phyloP scores from a whole-genome alignment of 1,140 invertebrate species.

The Palaemon carinicauda region DNA sequence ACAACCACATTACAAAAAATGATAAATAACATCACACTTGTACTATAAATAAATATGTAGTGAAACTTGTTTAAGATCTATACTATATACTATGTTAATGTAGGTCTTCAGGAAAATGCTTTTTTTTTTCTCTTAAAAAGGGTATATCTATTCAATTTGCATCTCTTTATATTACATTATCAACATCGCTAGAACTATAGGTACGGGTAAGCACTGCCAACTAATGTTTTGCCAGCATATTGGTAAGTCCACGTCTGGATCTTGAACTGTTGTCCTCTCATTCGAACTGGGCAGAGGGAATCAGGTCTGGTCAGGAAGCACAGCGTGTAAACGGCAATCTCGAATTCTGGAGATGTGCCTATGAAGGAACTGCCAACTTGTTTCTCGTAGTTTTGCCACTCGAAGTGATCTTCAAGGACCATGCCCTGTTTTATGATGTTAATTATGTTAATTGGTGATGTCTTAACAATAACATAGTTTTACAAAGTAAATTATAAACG shows the following conservation, averaged over 20 bases:
- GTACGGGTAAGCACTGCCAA: slow-evolving; percentile 56
- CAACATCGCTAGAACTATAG: background rate
- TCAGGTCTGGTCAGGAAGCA: slow-evolving; percentile 76
- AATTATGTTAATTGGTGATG: too few species aligned
- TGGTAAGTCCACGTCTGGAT: slow-evolving; percentile 37
- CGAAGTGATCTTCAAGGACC: slow-evolving; percentile 76
- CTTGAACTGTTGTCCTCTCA: slow-evolving; percentile 30
- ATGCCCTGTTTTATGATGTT: background rate
- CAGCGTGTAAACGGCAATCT: slow-evolving; percentile 88
- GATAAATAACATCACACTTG: too few species aligned
- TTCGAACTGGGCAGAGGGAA: slow-evolving; percentile 32
- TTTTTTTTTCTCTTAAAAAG: too few species aligned
- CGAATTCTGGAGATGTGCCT: slow-evolving; percentile 91
- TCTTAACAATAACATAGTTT: too few species aligned
- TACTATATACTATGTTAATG: too few species aligned
- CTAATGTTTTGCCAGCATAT: slow-evolving; percentile 11
- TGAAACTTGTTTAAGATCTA: too few species aligned
- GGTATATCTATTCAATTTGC: too few species aligned
- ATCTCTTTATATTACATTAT: too few species aligned
- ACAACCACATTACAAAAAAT: too few species aligned
- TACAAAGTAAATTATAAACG: too few species aligned
- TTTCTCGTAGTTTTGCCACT: slow-evolving; percentile 78
- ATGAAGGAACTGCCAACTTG: slow-evolving; percentile 83
- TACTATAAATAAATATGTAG: too few species aligned
- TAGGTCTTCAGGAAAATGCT: too few species aligned